Conservation (phyloP, 2,113 vertebrate genomes). For the Sphyrna mokarran region DNA sequence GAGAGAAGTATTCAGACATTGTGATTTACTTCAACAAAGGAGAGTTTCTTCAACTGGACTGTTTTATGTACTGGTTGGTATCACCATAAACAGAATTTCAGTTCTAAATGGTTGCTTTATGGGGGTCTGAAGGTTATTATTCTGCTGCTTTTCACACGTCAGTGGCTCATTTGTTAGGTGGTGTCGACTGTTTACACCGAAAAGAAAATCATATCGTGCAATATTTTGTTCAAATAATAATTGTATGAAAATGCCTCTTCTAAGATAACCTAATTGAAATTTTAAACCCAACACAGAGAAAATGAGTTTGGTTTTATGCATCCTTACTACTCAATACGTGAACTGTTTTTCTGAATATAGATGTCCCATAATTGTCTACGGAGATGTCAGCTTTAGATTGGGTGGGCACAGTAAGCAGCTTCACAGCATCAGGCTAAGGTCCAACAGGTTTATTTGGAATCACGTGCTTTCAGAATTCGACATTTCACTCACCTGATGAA, state of each 20-base stretch:
- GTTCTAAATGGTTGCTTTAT: slow-evolving; percentile 19
- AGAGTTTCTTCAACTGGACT: not conserved
- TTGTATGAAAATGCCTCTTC: not conserved
- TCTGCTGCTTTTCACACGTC: not conserved
- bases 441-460: too few relatives aligned
- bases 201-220: not conserved
- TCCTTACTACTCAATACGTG: not conserved
- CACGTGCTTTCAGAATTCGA: too few relatives aligned
- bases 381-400: not conserved
- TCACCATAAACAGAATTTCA: not conserved
- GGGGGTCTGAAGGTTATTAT: not conserved
- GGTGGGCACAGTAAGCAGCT: too few relatives aligned
- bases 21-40: not conserved
- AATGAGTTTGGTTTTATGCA: not conserved
- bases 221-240: not conserved
- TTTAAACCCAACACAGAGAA: not conserved
- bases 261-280: not conserved
- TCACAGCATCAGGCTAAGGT: too few relatives aligned
- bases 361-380: not conserved
- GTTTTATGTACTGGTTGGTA: slow-evolving; percentile 15
- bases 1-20: not conserved
- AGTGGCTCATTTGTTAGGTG: not conserved
- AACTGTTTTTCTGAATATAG: not conserved
- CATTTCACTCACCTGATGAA: too few relatives aligned
- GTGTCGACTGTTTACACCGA: not conserved